A percentile compares a stretch with the other conserved stretches of the same genome.
Evolutionary conservation across 2,888 invertebrate genomes (phyloP).

Genomic region (Melanargia galathea): DNA sequence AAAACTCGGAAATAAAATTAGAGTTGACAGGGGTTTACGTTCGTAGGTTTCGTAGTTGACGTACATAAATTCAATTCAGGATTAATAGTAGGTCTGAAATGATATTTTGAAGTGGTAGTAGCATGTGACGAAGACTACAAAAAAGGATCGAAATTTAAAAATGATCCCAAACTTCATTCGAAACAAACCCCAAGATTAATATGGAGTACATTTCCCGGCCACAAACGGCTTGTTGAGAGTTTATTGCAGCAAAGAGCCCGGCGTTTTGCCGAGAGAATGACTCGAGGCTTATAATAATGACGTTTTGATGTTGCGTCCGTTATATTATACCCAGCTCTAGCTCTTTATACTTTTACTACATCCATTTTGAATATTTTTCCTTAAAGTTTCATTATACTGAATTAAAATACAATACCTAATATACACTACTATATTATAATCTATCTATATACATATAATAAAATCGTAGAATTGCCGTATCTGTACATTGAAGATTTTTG

Average conservation of each 20-base stretch:
- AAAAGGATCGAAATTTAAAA: conserved; percentile 4
- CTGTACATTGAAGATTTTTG: too few relatives aligned
- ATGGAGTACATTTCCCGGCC: conserved; percentile 67
- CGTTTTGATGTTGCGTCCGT: conserved; percentile 32
- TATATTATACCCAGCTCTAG: too few relatives aligned
- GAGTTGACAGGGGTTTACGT: too few relatives aligned
- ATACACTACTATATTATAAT: too few relatives aligned
- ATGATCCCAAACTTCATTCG: conserved; percentile 6
- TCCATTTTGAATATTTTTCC: not conserved
- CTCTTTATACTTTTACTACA: not conserved
- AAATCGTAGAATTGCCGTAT: too few relatives aligned
- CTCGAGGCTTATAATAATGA: conserved; percentile 68
- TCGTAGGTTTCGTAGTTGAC: too few relatives aligned
- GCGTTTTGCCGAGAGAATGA: conserved; percentile 70
- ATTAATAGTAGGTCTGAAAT: too few relatives aligned
- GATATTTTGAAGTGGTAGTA: too few relatives aligned
- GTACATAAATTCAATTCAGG: too few relatives aligned
- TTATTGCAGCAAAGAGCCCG: conserved; percentile 77
- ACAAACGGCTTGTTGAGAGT: conserved; percentile 78
- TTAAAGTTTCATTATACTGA: not conserved
- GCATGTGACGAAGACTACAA: not conserved
- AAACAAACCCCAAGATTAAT: conserved; percentile 18
- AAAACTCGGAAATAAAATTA: too few relatives aligned
- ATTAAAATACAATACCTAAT: not conserved
- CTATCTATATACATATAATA: too few relatives aligned